These are phyloP conservation scores for Paradisaea rubra DNA, from an alignment of 2,113 vertebrate genomes.

Conservation along the genomic window DNA sequence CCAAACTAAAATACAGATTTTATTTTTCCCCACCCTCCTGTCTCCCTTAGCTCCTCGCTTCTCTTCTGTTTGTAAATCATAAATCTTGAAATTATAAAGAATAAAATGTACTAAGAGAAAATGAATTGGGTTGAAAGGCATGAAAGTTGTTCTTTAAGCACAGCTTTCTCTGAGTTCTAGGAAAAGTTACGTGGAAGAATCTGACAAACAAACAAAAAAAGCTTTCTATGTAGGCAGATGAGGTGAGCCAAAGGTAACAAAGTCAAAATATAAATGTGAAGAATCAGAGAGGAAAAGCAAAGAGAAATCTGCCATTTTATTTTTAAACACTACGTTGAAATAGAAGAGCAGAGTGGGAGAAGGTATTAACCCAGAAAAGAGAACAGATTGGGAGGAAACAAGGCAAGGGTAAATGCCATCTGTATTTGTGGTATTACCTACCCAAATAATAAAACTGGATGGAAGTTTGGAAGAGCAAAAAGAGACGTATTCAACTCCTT, in stretches of 20 bases:
- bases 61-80: background rate
- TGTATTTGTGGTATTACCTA: slow-evolving; percentile 36
- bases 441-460: background rate
- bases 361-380: slow-evolving; percentile 52
- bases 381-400: slow-evolving; percentile 48
- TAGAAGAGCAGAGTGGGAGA: slow-evolving; percentile 55
- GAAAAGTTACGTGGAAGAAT: background rate
- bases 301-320: slow-evolving; percentile 55
- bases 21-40: background rate
- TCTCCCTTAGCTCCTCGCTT: background rate
- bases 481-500: background rate
- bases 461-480: background rate
- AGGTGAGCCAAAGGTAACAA: slow-evolving; percentile 58
- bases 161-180: background rate
- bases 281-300: slow-evolving; percentile 1
- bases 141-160: background rate
- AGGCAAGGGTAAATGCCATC: slow-evolving; percentile 54
- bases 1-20: background rate
- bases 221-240: slow-evolving; percentile 36
- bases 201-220: slow-evolving; percentile 48
- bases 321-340: slow-evolving; percentile 37
- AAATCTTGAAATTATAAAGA: background rate
- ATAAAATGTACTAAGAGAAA: background rate
- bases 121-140: background rate
- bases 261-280: slow-evolving; percentile 36